phyloP scores from a whole-genome alignment of 23 tunicate genomes.

The Trididemnum miniatum region DNA sequence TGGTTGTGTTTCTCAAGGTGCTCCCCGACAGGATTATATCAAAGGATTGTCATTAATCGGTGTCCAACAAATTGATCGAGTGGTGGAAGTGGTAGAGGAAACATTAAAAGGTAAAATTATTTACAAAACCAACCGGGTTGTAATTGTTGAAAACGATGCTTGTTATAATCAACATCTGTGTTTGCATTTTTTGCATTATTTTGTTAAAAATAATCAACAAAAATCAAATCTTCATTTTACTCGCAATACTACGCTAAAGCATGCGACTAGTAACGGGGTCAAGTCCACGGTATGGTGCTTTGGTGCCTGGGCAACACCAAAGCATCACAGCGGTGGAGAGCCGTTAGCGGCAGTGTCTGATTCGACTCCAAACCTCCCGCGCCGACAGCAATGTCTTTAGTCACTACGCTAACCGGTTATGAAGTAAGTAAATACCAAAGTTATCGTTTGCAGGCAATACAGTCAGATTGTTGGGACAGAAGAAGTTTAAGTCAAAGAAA shows the following conservation, averaged over 20 bases:
- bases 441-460: slow-evolving; percentile 76
- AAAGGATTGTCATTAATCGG: slow-evolving; percentile 94
- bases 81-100: slow-evolving; percentile 99
- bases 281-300: too few species aligned
- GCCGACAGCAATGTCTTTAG: too few species aligned
- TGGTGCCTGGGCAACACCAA: too few species aligned
- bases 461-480: slow-evolving; percentile 90
- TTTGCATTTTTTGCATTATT: neutral
- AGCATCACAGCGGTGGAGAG: too few species aligned
- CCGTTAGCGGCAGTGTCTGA: too few species aligned
- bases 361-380: too few species aligned
- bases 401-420: too few species aligned
- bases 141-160: neutral
- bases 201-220: too few species aligned
- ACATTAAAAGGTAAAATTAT: slow-evolving; percentile 84
- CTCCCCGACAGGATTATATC: slow-evolving; percentile 73
- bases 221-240: too few species aligned
- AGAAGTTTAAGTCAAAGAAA: slow-evolving; percentile 69
- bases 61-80: slow-evolving; percentile 97
- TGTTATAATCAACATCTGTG: neutral
- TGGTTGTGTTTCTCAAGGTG: slow-evolving; percentile 99
- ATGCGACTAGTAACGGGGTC: too few species aligned
- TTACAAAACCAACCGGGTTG: neutral
- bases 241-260: too few species aligned
- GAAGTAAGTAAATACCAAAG: too few species aligned